These are phyloP conservation scores for Heliconius cydno DNA, from an alignment of 2,888 invertebrate genomes.

Conservation along the genomic window DNA sequence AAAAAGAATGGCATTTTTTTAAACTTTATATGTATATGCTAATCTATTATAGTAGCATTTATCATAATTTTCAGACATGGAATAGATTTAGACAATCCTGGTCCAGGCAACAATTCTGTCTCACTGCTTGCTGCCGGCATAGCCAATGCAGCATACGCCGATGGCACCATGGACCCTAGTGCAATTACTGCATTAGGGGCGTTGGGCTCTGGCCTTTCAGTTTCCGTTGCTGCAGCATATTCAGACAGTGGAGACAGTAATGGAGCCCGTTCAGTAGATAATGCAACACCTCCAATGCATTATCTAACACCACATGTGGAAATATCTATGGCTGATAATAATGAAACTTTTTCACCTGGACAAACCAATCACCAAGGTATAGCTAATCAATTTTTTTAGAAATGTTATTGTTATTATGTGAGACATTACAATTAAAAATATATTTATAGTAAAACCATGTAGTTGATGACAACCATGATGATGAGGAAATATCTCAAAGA, in stretches of 20 bases:
- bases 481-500: too few relatives aligned
- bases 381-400: neutral
- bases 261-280: conserved; percentile 91
- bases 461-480: too few relatives aligned
- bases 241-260: conserved; percentile 94
- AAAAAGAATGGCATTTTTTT: neutral
- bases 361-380: conserved; percentile 73
- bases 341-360: conserved; percentile 86
- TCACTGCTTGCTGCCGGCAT: conserved; percentile 88
- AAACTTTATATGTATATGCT: neutral
- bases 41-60: neutral
- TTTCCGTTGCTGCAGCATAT: conserved; percentile 88
- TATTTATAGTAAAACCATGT: too few relatives aligned
- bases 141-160: conserved; percentile 83
- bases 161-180: conserved; percentile 80
- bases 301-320: conserved; percentile 95
- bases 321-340: conserved; percentile 94
- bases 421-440: too few relatives aligned
- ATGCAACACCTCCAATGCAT: conserved; percentile 95
- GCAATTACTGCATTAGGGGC: conserved; percentile 82
- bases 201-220: conserved; percentile 85
- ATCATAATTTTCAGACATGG: conserved; percentile 85
- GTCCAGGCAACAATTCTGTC: conserved; percentile 90
- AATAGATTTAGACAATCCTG: conserved; percentile 94
- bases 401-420: neutral